Conservation (phyloP, 2,888 invertebrate genomes). For the Andricus curvator region DNA sequence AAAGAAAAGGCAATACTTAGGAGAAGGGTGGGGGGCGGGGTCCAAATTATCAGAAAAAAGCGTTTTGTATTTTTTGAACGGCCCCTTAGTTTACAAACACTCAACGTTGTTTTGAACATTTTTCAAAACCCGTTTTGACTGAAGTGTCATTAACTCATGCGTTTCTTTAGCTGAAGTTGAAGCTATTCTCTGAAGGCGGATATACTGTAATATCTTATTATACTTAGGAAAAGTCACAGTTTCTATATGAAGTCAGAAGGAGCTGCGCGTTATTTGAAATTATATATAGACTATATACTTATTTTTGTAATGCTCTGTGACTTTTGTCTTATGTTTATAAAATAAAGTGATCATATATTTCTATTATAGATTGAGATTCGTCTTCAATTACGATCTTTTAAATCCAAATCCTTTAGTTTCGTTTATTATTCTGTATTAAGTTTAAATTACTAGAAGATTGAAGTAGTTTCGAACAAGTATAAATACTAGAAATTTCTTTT, state of each 20-base stretch:
- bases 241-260: neutral
- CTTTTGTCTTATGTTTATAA: neutral
- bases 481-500: no score
- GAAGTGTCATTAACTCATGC: neutral
- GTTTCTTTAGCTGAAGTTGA: neutral
- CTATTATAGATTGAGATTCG: neutral
- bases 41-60: no score
- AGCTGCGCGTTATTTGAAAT: neutral
- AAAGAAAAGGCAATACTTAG: no score
- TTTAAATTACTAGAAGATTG: no score
- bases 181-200: neutral
- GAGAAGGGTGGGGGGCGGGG: no score
- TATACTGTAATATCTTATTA: neutral
- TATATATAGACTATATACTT: slow-evolving; percentile 2
- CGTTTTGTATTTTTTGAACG: no score
- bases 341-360: slow-evolving; percentile 3
- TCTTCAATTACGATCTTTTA: neutral
- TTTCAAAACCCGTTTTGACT: neutral
- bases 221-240: neutral
- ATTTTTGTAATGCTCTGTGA: slow-evolving; percentile 1
- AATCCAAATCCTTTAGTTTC: no score
- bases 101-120: neutral
- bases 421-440: no score
- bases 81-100: neutral
- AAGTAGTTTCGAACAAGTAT: no score